Percentiles rank a stretch among this genome's conserved stretches.
These are phyloP conservation scores for Ormyrus thymus DNA, from an alignment of 2,888 invertebrate species.

Conservation along the genomic window DNA sequence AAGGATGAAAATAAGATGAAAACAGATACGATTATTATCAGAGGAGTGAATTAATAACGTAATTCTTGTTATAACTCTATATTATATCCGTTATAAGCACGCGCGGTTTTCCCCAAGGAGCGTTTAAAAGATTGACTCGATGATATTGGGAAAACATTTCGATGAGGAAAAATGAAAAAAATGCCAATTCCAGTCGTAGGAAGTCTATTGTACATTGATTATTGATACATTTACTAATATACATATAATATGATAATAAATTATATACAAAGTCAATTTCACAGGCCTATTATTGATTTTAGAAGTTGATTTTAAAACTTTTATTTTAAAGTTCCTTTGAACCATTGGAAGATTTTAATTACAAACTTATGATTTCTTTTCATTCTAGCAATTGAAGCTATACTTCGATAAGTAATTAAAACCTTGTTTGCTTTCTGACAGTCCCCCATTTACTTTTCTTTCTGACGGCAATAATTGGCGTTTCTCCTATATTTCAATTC, in stretches of 20 bases:
- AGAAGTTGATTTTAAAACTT: no score
- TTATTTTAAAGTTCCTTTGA: no score
- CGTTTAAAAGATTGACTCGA: constrained; percentile 46
- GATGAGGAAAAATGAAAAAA: constrained; percentile 52
- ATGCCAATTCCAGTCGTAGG: constrained; percentile 70
- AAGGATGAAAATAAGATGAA: constrained; percentile 31
- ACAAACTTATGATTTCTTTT: no score
- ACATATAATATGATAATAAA: constrained; percentile 70
- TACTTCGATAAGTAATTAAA: no score
- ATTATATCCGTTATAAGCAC: constrained; percentile 59
- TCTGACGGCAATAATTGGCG: constrained; percentile 15
- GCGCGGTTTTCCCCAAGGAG: constrained; percentile 52
- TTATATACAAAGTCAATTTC: constrained; percentile 73
- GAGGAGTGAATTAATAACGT: constrained; percentile 55
- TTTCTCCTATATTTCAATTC: constrained; percentile 20
- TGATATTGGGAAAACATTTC: constrained; percentile 42
- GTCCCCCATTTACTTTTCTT: background rate
- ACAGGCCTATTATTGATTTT: constrained; percentile 49
- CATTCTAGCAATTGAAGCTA: no score
- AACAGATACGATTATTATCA: constrained; percentile 57
- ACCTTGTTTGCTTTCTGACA: no score
- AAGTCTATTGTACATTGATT: constrained; percentile 75
- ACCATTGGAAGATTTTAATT: no score
- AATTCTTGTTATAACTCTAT: constrained; percentile 62
- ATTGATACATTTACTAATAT: constrained; percentile 72